Conservation (phyloP, 2,888 invertebrate genomes). For the Ormyrus labotus region DNA sequence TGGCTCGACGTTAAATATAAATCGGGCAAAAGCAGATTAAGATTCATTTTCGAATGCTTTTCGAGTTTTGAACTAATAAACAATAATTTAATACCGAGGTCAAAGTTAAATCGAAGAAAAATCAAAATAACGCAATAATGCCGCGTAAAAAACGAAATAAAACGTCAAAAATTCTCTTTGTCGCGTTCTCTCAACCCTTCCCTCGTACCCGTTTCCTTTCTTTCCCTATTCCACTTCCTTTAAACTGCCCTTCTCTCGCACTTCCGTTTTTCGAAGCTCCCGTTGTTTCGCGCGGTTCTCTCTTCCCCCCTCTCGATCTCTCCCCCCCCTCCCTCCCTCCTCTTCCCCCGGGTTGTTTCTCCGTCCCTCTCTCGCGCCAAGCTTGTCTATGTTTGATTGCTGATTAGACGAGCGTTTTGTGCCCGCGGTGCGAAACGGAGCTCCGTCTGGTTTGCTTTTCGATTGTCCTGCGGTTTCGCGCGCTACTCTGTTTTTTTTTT, state of each 20-base stretch:
- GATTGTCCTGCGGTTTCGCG: constrained; percentile 44
- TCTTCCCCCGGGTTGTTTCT: not conserved
- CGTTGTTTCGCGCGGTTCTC: constrained; percentile 35
- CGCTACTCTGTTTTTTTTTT: constrained; percentile 3
- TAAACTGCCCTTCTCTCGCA: constrained; percentile 43
- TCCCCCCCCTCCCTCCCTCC: constrained; percentile 28
- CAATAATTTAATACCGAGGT: too few relatives aligned
- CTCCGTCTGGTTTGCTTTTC: constrained; percentile 37
- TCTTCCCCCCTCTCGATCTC: constrained; percentile 20
- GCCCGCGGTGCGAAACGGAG: constrained; percentile 54
- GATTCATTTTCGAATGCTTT: too few relatives aligned
- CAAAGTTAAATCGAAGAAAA: not conserved
- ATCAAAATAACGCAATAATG: too few relatives aligned
- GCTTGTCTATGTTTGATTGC: constrained; percentile 56
- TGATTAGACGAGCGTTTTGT: constrained; percentile 54
- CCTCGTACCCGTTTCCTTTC: constrained; percentile 52
- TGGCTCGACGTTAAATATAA: too few relatives aligned
- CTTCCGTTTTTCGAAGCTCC: constrained; percentile 47
- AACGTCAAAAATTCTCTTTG: constrained; percentile 10
- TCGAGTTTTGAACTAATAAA: too few relatives aligned
- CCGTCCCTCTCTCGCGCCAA: constrained; percentile 20
- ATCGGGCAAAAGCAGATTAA: too few relatives aligned
- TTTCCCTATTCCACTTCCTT: constrained; percentile 38
- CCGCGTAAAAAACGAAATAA: not conserved
- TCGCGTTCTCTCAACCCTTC: constrained; percentile 38